A percentile compares a stretch with the other conserved stretches of the same genome.
phyloP scores from a whole-genome alignment of 1,140 invertebrate genomes.

The Mizuhopecten yessoensis region DNA sequence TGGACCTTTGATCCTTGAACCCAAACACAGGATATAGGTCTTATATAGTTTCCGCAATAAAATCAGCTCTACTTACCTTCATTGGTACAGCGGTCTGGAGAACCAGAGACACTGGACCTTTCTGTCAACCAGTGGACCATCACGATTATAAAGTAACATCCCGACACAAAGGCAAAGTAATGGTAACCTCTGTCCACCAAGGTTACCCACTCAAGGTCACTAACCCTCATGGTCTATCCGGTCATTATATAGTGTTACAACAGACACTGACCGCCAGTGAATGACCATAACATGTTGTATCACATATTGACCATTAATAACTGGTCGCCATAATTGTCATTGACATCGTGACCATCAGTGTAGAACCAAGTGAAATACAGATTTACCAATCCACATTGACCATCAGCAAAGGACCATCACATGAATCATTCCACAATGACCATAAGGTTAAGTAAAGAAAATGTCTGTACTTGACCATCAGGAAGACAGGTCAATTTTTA shows the following conservation, averaged over 20 bases:
- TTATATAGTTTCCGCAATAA: too few species aligned
- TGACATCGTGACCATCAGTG: too few species aligned
- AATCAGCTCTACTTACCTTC: slow-evolving; percentile 44
- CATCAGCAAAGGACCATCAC: not conserved
- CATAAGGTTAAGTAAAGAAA: too few species aligned
- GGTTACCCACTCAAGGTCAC: slow-evolving; percentile 15
- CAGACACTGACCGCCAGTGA: not conserved
- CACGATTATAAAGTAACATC: slow-evolving; percentile 52
- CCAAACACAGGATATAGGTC: not conserved
- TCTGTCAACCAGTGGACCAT: slow-evolving; percentile 42
- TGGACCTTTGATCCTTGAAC: not conserved
- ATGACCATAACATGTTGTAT: too few species aligned
- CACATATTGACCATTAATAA: too few species aligned
- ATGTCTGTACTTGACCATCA: too few species aligned
- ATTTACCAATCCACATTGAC: not conserved
- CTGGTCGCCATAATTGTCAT: too few species aligned
- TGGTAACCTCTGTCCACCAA: slow-evolving; percentile 43
- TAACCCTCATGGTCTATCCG: not conserved
- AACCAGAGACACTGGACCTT: not conserved
- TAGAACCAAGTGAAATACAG: not conserved
- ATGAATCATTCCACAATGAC: not conserved
- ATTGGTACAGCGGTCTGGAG: not conserved
- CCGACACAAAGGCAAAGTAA: slow-evolving; percentile 54
- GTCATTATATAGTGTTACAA: not conserved
- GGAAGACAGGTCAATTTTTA: too few species aligned